Conservation (phyloP, 2,888 invertebrate species). For the Invenusta paracnida region DNA sequence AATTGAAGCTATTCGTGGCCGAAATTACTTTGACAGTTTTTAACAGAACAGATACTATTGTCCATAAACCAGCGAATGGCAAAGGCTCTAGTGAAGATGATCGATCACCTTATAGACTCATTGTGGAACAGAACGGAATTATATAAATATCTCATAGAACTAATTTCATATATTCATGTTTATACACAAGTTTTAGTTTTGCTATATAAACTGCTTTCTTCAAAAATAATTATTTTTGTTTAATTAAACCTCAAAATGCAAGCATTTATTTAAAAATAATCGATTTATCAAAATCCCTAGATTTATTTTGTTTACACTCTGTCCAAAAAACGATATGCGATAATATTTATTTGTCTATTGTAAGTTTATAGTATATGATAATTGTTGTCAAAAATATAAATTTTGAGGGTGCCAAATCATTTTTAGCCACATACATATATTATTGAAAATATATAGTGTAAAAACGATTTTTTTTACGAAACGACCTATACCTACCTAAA, state of each 20-base stretch:
- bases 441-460: no score
- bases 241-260: background rate
- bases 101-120: background rate
- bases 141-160: background rate
- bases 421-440: no score
- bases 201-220: background rate
- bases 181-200: background rate
- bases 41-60: background rate
- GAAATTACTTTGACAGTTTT: background rate
- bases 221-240: background rate
- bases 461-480: no score
- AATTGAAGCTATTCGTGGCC: background rate
- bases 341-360: no score
- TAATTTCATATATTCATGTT: background rate
- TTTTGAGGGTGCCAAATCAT: no score
- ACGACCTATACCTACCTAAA: no score
- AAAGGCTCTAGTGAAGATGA: background rate
- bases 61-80: background rate
- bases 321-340: no score
- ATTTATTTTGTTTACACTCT: background rate
- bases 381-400: no score
- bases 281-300: background rate
- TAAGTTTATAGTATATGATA: no score
- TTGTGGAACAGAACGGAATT: background rate
- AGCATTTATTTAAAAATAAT: background rate